phyloP scores from a whole-genome alignment of 2,113 vertebrate species.

The Toxostoma redivivum region DNA sequence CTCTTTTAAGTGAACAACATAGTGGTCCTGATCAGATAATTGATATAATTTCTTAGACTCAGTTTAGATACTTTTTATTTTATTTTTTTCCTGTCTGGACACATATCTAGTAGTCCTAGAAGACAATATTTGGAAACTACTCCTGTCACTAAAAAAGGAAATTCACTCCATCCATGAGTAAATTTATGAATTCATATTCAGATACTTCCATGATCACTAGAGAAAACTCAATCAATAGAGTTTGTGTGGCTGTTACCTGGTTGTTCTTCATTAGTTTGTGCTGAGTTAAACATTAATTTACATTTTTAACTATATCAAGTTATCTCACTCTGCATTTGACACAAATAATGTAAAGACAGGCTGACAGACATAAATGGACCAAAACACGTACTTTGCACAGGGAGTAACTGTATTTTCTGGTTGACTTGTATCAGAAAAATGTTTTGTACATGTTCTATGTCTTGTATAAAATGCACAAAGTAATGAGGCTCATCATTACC shows the following conservation, averaged over 20 bases:
- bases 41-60: neutral
- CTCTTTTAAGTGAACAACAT: neutral
- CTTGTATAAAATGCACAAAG: constrained; percentile 36
- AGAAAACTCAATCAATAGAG: neutral
- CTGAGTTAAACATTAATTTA: neutral
- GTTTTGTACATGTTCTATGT: constrained; percentile 16
- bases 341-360: neutral
- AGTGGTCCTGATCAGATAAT: neutral
- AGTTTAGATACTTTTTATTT: neutral
- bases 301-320: neutral
- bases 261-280: neutral
- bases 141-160: neutral
- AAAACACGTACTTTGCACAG: neutral
- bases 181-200: neutral
- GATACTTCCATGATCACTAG: neutral
- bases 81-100: neutral
- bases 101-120: neutral
- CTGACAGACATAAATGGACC: neutral
- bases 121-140: neutral
- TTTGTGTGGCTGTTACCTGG: neutral
- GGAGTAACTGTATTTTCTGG: neutral
- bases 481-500: constrained; percentile 49
- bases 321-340: neutral
- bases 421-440: neutral
- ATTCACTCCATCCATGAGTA: neutral